Base-by-base conservation (phyloP, 2,888 invertebrate genomes). In the Gymnosoma rotundatum region DNA sequence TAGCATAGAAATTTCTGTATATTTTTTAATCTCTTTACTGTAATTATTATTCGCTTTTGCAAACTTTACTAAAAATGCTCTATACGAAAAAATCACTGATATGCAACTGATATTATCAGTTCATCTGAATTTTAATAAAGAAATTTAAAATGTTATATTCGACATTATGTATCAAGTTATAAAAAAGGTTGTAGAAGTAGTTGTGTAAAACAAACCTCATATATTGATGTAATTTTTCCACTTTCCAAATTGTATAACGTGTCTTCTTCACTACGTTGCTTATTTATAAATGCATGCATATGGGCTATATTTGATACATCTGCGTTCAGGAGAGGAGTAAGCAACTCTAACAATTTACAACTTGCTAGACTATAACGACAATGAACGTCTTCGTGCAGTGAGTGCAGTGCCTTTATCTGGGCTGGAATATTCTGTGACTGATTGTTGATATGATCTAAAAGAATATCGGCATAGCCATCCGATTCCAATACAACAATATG, bases 311-410 rank as follows among this genome's bases (percentile, higher is more conserved):
- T 96, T 0, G 96, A 95, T 83, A 96, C 95, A 91, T 96, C 96
- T n/a, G 96, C 94, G 83, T 95, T 95, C 58, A 97, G 91, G 88
- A 96, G 94, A 0, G 97, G 96, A 87, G 96, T 95, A 2, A 98
- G 92, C 16, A 97, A 93, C 86, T 96, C 95, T 91, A 96, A 95
- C 58, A 98, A 93, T 92, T 97, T 96, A 64, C 96, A 96, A 85
- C 96, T 96, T 1, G 97, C 96, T 87, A 98, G 93, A 89, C 96
- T 97, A 92, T 95, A 95, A 86, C 96, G 94, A 90, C 95, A 97
- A 89, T 95, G 95, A 16, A 96, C 95, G 91, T 97, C 96, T 91
- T 97, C 96, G 85, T 95, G 94, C 8, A 97, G 93, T 80, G 95
- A 94, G 52, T 95, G 94, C 45, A 96, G 93, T 25, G 95, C 93